Base-by-base conservation (phyloP, 2,113 vertebrate genomes). In the Chitala chitala region DNA sequence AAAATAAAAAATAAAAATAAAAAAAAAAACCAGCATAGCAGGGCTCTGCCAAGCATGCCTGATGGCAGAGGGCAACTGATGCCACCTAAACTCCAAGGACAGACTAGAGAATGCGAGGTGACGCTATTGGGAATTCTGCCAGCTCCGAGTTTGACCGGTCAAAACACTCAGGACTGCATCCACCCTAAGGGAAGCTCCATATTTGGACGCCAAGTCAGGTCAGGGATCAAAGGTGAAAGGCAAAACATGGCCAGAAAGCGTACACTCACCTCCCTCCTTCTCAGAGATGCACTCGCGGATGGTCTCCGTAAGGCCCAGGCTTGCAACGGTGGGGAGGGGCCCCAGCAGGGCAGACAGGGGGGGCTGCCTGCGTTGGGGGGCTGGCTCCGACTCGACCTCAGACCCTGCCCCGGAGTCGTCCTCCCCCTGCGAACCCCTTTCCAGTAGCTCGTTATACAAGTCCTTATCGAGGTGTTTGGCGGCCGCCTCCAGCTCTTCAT, bases 391-490 rank as follows among this genome's bases (percentile, higher is more conserved):
- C 17, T 73, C 75, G 69, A 0, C 64, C 74, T 2, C 33, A 63
- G 6, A 26, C 1, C 76, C 77, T 24, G 79, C 86, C 0, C 72
- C 77, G 0, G 56, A 44, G 53, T 75, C 76, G 0, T 58, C 54
- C 24, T 55, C 0, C 55, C 71, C 66, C 63, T 44, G 63, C 87
- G 85, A 3, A 29, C 87, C 77, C 59, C 38, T 29, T 7, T 3
- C 3, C 0, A 93, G 84, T 40, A 96, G 87, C 78, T 95, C 90
- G 75, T 78, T 85, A 36, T 80, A 90, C 1, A 95, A 88, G 69
- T 94, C 90, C 76, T 92, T 91, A 81, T 92, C 94, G 58, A 99
- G 90, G 83, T 96, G 95, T 75, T 90, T 92, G 65, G 94, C 95
- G 0, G 91, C 94, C 0, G 92, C 94, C 83, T 89, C 87, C 15